Conservation (phyloP, 2,797 vertebrate genomes). For the Muraenolepis orangiensis region DNA sequence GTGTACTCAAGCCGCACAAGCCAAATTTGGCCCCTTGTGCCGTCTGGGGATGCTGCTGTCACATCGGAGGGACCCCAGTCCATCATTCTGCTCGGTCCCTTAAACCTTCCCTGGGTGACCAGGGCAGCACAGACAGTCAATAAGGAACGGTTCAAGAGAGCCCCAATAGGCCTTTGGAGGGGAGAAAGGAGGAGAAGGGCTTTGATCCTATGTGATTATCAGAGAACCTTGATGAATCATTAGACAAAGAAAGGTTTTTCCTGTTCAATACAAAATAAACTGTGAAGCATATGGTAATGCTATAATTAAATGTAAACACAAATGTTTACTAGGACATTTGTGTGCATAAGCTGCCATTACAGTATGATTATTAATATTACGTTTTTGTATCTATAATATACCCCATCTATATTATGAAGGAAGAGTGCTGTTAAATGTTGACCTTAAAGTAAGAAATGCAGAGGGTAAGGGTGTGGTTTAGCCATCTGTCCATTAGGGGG, state of each 20-base stretch:
- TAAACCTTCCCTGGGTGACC: neutral
- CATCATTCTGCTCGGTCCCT: neutral
- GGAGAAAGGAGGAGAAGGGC: neutral
- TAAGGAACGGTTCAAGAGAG: neutral
- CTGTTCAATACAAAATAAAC: neutral
- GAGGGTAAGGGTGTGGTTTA: conserved; percentile 41
- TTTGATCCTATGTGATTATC: neutral
- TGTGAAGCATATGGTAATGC: neutral
- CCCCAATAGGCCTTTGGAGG: neutral
- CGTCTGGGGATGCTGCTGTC: conserved; percentile 46
- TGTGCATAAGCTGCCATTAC: neutral
- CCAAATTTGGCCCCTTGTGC: conserved; percentile 49
- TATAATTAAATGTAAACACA: neutral
- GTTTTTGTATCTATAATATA: too few relatives aligned
- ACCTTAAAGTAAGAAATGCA: conserved; percentile 27
- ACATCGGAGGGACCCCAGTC: neutral
- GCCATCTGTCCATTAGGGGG: conserved; percentile 60
- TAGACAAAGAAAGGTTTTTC: neutral
- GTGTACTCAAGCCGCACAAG: conserved; percentile 46
- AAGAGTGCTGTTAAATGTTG: conserved; percentile 20
- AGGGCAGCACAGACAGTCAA: neutral
- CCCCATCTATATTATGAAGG: conserved; percentile 8
- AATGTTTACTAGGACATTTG: neutral
- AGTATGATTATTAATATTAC: neutral
- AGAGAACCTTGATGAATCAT: neutral